phyloP scores from a whole-genome alignment of 1,140 invertebrate species.

The Ganaspis sp. region DNA sequence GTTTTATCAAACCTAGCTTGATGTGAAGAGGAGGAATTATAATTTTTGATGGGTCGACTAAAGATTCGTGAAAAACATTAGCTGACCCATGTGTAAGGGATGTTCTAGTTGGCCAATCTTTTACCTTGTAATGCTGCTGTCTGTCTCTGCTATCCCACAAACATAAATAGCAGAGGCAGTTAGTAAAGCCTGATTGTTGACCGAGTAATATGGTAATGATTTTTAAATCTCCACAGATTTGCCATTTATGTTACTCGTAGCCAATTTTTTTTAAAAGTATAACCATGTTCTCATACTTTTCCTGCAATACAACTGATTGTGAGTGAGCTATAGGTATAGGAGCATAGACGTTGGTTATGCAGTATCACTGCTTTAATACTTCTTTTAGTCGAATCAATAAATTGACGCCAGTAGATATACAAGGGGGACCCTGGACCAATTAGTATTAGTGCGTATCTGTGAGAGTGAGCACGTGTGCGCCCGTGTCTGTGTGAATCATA shows the following conservation, averaged over 20 bases:
- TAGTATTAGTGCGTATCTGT: no score
- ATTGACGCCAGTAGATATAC: no score
- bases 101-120: slow-evolving; percentile 23
- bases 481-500: no score
- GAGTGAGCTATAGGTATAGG: no score
- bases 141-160: no score
- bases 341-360: no score
- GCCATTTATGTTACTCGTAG: slow-evolving; percentile 56
- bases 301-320: no score
- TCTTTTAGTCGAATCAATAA: no score
- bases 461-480: no score
- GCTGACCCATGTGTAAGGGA: slow-evolving; percentile 15
- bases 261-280: slow-evolving; percentile 47
- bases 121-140: slow-evolving; percentile 7
- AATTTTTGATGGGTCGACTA: slow-evolving; percentile 21
- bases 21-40: slow-evolving; percentile 31
- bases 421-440: no score
- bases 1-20: slow-evolving; percentile 19
- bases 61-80: slow-evolving; percentile 27
- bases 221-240: slow-evolving; percentile 62
- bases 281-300: slow-evolving; percentile 42
- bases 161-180: no score
- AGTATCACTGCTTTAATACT: no score
- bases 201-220: slow-evolving; percentile 60
- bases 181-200: slow-evolving; percentile 47